Evolutionary conservation across 2,113 vertebrate species (phyloP), one percentile per base, ranked within the genome.

Genomic region (Donacobius atricapilla): DNA sequence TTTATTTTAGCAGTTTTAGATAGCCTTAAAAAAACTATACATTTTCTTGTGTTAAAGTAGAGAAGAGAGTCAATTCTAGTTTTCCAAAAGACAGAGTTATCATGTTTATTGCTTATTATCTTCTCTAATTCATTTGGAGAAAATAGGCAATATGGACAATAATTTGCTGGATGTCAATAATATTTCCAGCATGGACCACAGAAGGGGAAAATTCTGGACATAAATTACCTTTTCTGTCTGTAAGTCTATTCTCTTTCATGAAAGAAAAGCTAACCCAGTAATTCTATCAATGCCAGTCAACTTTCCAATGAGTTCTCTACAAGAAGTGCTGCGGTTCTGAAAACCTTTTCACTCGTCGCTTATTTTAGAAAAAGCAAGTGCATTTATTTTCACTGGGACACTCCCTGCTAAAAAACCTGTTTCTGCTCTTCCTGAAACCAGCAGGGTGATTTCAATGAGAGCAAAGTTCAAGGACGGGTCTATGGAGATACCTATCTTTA

Each of bases 31-130:
- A 60, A 9, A 0, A 3, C 5, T 13, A 33, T 31, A 51, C 1
- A 22, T 51, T 86, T 72, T 76, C 31, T 44, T 28, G 9, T 50
- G 18, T 40, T 83, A 15, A 70, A 51, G 3, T 73, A 71, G 45
- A 56, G 11, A 21, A 54, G 15, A 0, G 0, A 47, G 7, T 30
- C 0, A 17, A 40, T 65, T 48, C 25, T 48, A 27, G 76, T 72
- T 45, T 78, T 66, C 12, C 4, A 53, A 42, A 54, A 66, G 4
- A 42, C 18, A 51, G 7, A 19, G 3, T 25, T 60, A 54, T 31
- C 20, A 18, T 54, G 0, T 68, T 27, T 16, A 11, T 63, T 89
- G 21, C 18, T 54, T 66, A 7, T 30, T 66, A 37, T 54, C 11
- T 89, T 13, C 5, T 47, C 5, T 69, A 42, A 54, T 31, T 82